Base-by-base conservation (phyloP, 2,797 vertebrate species). In the Muscicapa comitata region DNA sequence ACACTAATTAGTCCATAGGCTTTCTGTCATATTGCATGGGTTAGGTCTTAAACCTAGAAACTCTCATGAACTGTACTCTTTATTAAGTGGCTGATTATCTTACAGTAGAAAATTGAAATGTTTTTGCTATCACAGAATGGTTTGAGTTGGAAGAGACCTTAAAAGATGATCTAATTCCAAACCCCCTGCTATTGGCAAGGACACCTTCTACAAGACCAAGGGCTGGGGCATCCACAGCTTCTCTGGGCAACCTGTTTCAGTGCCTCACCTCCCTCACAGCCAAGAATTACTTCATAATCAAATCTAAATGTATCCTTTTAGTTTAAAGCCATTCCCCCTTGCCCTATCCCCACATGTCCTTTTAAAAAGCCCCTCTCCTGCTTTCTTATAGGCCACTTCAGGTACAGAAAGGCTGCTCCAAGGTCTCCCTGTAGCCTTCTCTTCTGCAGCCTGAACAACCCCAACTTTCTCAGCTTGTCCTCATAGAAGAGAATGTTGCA, bases 161-260 rank as follows among this genome's bases (percentile, higher is more conserved):
- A 63, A 71, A 53, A 51, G 21, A 51, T 51, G 10, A 51, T 20
- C 12, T 19, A 26, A 45, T 35, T 71, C 17, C 17, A 58, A 51
- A 43, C 1, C 5, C 25, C 24, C 13, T 6, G 17, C 5, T 0
- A 0, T 31, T 13, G 43, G 15, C 57, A 71, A 70, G 28, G 50
- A 33, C 10, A 40, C 6, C 26, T 45, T 62, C 24, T 12, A 29
- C 29, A 35, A 23, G 6, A 40, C 25, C 15, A 55, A 21, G 29
- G 38, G 5, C 35, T 45, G 29, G 20, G 17, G 23, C 45, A 65
- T 12, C 9, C 38, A 31, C 38, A 40, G 11, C 21, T 35, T 31
- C 38, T 53, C 25, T 33, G 11, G 17, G 17, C 18, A 76, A 13
- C 10, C 25, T 50, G 5, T 55, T 45, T 23, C 43, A 35, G 38